These are phyloP conservation scores for Euthynnus affinis DNA, from an alignment of 2,797 vertebrate species.

Conservation along the genomic window DNA sequence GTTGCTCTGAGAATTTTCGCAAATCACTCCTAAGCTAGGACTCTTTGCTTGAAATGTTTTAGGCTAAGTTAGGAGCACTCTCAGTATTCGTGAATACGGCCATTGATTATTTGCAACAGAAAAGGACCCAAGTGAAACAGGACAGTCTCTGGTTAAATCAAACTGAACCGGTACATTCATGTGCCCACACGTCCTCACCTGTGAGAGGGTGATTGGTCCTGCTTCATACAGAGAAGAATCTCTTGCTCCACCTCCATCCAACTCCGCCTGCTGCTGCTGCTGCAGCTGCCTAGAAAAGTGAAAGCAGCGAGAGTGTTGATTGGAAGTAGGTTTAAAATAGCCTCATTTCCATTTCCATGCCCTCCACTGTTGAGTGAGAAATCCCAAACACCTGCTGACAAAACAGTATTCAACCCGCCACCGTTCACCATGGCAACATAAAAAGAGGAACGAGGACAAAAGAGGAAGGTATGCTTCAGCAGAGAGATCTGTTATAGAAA, in stretches of 20 bases:
- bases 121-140: neutral
- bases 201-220: conserved; percentile 77
- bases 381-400: conserved; percentile 68
- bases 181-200: conserved; percentile 69
- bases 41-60: too few relatives aligned
- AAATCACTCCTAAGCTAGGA: too few relatives aligned
- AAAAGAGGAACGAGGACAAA: conserved; percentile 37
- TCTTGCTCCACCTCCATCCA: conserved; percentile 90
- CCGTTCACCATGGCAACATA: conserved; percentile 75
- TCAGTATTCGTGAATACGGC: too few relatives aligned
- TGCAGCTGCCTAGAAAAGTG: conserved; percentile 87
- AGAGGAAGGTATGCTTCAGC: conserved; percentile 36
- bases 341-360: conserved; percentile 39
- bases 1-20: too few relatives aligned
- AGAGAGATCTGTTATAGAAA: conserved; percentile 30
- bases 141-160: neutral
- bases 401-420: conserved; percentile 73
- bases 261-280: conserved; percentile 91
- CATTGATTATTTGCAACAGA: neutral
- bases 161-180: conserved; percentile 9
- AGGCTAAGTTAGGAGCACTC: too few relatives aligned
- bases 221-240: conserved; percentile 87
- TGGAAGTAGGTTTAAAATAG: conserved; percentile 11
- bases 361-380: conserved; percentile 44
- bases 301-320: conserved; percentile 32